Evolutionary conservation across 2,888 invertebrate species (phyloP).

Genomic region (Abrostola triplasia): DNA sequence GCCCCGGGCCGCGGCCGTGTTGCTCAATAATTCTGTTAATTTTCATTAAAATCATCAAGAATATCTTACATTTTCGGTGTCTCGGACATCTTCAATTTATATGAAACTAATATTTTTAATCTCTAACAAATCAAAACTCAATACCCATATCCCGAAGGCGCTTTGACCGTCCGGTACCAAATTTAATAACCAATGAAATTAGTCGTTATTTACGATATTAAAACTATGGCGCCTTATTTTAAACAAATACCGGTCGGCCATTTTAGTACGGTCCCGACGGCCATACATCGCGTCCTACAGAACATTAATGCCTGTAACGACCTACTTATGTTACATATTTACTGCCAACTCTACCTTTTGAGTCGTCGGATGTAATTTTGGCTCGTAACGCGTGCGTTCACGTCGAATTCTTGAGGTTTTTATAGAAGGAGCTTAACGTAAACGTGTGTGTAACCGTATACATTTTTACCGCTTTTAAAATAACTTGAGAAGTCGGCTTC

Average conservation of each 20-base stretch:
- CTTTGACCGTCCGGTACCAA: slow-evolving; percentile 51
- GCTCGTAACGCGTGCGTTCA: slow-evolving; percentile 52
- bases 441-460: slow-evolving; percentile 46
- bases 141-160: slow-evolving; percentile 48
- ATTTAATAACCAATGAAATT: slow-evolving; percentile 70
- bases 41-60: slow-evolving; percentile 62
- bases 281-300: slow-evolving; percentile 54
- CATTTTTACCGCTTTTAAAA: slow-evolving; percentile 48
- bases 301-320: slow-evolving; percentile 60
- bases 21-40: slow-evolving; percentile 66
- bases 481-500: slow-evolving; percentile 45
- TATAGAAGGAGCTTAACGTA: slow-evolving; percentile 35
- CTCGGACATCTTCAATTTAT: slow-evolving; percentile 40
- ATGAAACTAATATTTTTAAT: slow-evolving; percentile 52
- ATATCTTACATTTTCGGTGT: slow-evolving; percentile 42
- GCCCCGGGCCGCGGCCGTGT: slow-evolving; percentile 56
- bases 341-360: slow-evolving; percentile 46
- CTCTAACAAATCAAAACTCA: slow-evolving; percentile 57
- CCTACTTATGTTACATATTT: slow-evolving; percentile 51
- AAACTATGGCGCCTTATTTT: slow-evolving; percentile 64
- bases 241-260: slow-evolving; percentile 65
- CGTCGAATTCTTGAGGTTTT: slow-evolving; percentile 45
- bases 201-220: slow-evolving; percentile 67
- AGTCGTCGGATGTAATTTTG: slow-evolving; percentile 48
- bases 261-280: slow-evolving; percentile 47